Conservation (phyloP, 2,113 vertebrate species). For the Nycticryphes semicollaris region DNA sequence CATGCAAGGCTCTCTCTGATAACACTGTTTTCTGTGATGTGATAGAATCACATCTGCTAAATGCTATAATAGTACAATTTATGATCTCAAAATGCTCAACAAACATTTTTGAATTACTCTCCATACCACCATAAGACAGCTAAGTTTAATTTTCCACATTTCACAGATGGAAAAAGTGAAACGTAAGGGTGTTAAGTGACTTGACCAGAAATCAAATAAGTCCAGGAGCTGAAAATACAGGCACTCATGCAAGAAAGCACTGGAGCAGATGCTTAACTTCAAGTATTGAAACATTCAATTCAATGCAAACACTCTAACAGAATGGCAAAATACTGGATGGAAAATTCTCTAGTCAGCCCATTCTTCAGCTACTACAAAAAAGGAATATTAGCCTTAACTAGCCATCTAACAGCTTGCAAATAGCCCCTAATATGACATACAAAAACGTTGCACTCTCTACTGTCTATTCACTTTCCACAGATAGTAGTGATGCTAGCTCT, state of each 20-base stretch:
- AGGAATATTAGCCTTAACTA: neutral
- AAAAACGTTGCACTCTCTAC: neutral
- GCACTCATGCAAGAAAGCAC: neutral
- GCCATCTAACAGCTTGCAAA: neutral
- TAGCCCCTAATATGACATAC: neutral
- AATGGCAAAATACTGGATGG: neutral
- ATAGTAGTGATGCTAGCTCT: neutral
- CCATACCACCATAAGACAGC: neutral
- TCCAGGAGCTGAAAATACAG: neutral
- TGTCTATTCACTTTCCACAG: neutral
- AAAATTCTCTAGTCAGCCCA: neutral
- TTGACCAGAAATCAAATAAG: slow-evolving; percentile 21
- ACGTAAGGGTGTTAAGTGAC: neutral
- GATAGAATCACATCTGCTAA: neutral
- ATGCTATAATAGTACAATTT: neutral
- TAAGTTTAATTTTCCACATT: slow-evolving; percentile 18
- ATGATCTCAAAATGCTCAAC: neutral
- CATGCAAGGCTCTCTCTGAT: neutral
- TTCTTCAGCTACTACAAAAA: neutral
- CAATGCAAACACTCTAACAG: slow-evolving; percentile 1
- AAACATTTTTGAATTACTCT: slow-evolving; percentile 1
- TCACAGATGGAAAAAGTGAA: slow-evolving; percentile 1
- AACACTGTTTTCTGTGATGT: neutral
- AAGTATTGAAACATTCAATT: neutral
- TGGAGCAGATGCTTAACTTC: slow-evolving; percentile 27